phyloP scores from a whole-genome alignment of 2,888 invertebrate genomes.

The Pseudolycoriella hygida region DNA sequence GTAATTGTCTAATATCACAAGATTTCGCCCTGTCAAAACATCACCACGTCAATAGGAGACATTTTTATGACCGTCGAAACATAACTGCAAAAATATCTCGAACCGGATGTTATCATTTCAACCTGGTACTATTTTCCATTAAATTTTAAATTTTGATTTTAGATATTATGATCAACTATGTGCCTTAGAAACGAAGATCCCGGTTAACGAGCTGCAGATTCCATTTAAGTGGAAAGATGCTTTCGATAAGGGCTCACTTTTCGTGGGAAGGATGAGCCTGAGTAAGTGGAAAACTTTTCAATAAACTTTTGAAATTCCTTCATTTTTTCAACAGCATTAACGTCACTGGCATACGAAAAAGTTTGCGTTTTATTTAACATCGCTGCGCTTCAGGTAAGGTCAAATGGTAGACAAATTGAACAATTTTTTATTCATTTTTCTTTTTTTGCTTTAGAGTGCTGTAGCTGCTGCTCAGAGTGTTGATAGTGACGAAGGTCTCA shows the following conservation, averaged over 20 bases:
- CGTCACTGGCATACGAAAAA: constrained; percentile 81
- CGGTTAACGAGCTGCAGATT: constrained; percentile 84
- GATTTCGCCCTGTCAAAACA: too few species aligned
- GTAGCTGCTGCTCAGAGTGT: constrained; percentile 70
- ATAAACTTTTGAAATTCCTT: not conserved
- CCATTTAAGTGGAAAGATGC: constrained; percentile 99
- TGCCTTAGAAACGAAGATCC: constrained; percentile 83
- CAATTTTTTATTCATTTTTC: too few species aligned
- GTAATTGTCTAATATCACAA: too few species aligned
- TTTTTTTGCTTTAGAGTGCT: constrained; percentile 75
- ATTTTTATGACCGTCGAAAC: too few species aligned
- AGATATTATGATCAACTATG: constrained; percentile 95
- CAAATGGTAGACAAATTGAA: too few species aligned
- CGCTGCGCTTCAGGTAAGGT: constrained; percentile 40
- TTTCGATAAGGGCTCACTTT: constrained; percentile 88
- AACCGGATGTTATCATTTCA: too few species aligned
- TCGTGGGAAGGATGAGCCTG: constrained; percentile 78
- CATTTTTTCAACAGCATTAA: constrained; percentile 43
- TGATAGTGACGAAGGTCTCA: constrained; percentile 85
- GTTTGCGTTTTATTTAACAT: constrained; percentile 93
- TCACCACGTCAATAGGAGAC: too few species aligned
- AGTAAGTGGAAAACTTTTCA: constrained; percentile 64
- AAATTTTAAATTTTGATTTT: constrained; percentile 18
- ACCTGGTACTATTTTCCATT: too few species aligned
- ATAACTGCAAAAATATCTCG: too few species aligned